Conservation (phyloP, 2,113 vertebrate species). For the Salvator merianae region DNA sequence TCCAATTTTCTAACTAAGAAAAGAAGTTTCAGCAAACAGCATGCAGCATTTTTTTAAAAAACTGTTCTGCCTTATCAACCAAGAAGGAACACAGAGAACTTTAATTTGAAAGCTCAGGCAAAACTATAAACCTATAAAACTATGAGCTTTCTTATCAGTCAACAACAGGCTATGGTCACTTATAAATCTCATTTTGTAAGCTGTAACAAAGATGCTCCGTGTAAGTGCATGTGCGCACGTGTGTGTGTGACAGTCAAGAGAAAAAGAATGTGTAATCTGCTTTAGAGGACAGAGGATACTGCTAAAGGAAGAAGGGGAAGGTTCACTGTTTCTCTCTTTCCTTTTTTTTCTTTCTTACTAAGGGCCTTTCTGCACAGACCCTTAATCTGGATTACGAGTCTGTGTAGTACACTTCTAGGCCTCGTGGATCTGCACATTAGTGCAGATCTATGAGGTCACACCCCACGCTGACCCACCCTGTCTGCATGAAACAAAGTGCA, state of each 20-base stretch:
- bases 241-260: not conserved
- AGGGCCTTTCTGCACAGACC: no score
- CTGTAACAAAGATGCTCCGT: not conserved
- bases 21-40: not conserved
- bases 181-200: constrained; percentile 32
- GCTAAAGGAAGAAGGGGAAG: not conserved
- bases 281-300: not conserved
- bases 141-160: constrained; percentile 34
- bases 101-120: constrained; percentile 18
- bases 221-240: not conserved
- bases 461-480: no score
- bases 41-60: constrained; percentile 5
- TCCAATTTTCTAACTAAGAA: not conserved
- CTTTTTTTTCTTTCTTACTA: no score
- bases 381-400: no score
- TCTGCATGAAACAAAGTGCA: no score
- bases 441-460: no score
- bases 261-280: constrained; percentile 1
- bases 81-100: constrained; percentile 5
- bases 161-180: constrained; percentile 22
- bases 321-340: not conserved
- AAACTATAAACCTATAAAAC: constrained; percentile 37
- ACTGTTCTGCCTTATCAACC: constrained; percentile 1
- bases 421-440: no score
- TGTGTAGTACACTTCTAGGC: no score